Conservation (phyloP, 2,797 vertebrate genomes). For the Pogonophryne albipinna region DNA sequence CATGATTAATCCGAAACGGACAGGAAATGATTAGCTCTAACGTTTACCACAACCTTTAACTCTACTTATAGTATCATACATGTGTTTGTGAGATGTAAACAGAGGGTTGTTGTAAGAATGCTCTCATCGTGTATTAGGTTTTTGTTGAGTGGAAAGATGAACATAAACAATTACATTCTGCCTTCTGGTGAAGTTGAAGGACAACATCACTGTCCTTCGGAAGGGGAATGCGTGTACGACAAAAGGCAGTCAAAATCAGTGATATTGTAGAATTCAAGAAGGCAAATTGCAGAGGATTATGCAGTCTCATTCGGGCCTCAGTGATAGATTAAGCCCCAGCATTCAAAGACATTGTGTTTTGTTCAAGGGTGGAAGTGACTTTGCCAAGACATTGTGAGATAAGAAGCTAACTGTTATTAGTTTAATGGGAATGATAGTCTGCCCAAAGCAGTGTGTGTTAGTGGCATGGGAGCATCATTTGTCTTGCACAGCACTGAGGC, state of each 20-base stretch:
- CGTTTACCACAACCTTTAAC: neutral
- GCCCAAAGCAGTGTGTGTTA: conserved; percentile 67
- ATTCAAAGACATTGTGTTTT: conserved; percentile 74
- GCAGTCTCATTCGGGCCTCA: conserved; percentile 56
- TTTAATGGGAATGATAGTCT: conserved; percentile 76
- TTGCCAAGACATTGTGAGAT: conserved; percentile 76
- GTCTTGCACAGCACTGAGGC: conserved; percentile 42
- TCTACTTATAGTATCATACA: neutral
- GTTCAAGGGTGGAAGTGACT: conserved; percentile 79
- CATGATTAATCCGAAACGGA: neutral
- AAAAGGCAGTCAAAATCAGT: conserved; percentile 30
- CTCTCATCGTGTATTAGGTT: neutral
- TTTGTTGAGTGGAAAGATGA: conserved; percentile 9
- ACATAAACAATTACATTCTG: conserved; percentile 15
- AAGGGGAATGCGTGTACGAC: conserved; percentile 22
- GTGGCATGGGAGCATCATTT: conserved; percentile 59
- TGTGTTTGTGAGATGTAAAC: neutral
- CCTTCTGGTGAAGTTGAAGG: conserved; percentile 40
- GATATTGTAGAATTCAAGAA: conserved; percentile 54
- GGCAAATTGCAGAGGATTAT: conserved; percentile 65
- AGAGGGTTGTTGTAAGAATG: neutral
- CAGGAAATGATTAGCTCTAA: neutral
- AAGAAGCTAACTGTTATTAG: conserved; percentile 78
- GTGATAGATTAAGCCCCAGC: conserved; percentile 66
- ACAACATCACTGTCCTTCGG: conserved; percentile 5